Percentiles rank a stretch among this genome's conserved stretches.
These are phyloP conservation scores for Diaprepes abbreviatus DNA, from an alignment of 2,888 invertebrate genomes.

Conservation along the genomic window DNA sequence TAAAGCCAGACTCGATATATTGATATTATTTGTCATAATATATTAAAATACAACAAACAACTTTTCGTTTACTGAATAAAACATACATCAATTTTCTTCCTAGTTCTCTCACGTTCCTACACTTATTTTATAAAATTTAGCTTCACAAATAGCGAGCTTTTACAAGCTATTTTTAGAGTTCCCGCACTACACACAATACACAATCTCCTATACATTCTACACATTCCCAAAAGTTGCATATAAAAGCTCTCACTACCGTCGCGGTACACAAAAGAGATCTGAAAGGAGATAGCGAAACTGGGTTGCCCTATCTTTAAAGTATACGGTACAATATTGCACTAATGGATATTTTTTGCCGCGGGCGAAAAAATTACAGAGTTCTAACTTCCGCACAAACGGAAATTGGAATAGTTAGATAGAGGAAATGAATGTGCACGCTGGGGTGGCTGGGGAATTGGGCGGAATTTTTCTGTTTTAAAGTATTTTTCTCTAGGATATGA, in stretches of 20 bases:
- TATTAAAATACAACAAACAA: too few species aligned
- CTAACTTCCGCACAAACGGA: conserved; percentile 9
- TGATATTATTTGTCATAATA: too few species aligned
- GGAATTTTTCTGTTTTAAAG: conserved; percentile 4
- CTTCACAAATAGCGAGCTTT: too few species aligned
- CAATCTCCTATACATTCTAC: neutral
- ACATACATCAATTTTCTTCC: too few species aligned
- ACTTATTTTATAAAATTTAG: too few species aligned
- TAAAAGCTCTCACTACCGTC: neutral
- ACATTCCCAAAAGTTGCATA: neutral
- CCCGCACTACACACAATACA: too few species aligned
- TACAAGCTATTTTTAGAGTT: too few species aligned
- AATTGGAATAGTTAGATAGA: conserved; percentile 21
- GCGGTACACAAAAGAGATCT: neutral
- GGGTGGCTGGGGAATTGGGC: neutral
- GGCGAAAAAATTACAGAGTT: conserved; percentile 14
- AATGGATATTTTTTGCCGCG: conserved; percentile 7
- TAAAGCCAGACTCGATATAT: too few species aligned
- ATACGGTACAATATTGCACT: neutral
- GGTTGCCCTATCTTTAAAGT: conserved; percentile 24
- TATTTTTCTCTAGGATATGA: neutral
- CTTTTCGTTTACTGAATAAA: too few species aligned
- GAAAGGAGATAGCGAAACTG: conserved; percentile 10
- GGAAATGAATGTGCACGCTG: conserved; percentile 13
- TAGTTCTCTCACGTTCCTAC: too few species aligned